Percentiles rank a stretch among this genome's conserved stretches.
Evolutionary conservation across 2,797 vertebrate species (phyloP).

Genomic region (Cossypha heuglini): DNA sequence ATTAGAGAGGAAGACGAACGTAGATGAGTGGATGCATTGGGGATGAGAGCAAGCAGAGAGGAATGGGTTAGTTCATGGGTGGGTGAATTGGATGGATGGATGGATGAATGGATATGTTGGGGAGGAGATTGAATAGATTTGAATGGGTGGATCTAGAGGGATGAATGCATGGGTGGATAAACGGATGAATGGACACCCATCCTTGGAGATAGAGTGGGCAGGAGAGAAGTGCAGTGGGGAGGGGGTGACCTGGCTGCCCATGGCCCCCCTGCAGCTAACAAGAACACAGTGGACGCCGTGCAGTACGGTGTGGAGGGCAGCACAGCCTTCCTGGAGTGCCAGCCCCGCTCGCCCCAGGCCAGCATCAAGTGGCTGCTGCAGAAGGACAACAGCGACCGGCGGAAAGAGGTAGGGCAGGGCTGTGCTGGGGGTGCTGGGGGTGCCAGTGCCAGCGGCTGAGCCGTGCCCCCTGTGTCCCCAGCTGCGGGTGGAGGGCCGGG

Average conservation of each 20-base stretch:
- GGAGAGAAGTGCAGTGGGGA: background rate
- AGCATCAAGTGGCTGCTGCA: conserved; percentile 95
- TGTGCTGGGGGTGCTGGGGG: fast-evolving
- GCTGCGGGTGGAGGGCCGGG: conserved; percentile 86
- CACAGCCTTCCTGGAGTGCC: conserved; percentile 95
- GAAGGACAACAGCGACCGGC: conserved; percentile 93
- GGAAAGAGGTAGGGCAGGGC: conserved; percentile 86
- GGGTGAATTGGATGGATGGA: background rate
- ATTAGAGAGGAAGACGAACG: background rate
- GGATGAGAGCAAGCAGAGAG: background rate
- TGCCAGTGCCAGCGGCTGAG: fast-evolving
- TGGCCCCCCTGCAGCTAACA: conserved; percentile 81
- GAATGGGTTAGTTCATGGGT: background rate
- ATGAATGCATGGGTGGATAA: too few relatives aligned
- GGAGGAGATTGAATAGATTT: background rate
- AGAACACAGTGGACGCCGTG: conserved; percentile 87
- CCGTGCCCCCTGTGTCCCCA: background rate
- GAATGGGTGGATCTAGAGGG: too few relatives aligned
- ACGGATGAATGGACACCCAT: background rate
- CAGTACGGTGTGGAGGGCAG: conserved; percentile 97
- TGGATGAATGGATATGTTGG: background rate
- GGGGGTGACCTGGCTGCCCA: background rate
- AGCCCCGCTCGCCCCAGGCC: conserved; percentile 93
- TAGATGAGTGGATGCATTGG: background rate
- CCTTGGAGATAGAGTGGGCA: background rate